Conservation (phyloP, 2,888 invertebrate species). For the Ypsolopha scabrella region DNA sequence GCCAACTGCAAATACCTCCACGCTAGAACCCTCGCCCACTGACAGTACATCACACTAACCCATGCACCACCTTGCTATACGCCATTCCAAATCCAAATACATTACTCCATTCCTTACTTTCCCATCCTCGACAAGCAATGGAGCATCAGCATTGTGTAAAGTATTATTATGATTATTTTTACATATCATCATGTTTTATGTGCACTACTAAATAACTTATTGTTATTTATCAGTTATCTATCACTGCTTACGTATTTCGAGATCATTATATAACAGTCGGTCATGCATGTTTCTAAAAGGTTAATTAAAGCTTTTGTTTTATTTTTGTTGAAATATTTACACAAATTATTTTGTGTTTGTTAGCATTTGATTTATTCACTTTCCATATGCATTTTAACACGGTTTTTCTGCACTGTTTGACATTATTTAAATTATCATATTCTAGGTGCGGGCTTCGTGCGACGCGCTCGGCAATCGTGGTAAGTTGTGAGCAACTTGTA, state of each 20-base stretch:
- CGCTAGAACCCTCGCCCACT: conserved; percentile 37
- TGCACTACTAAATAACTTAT: neutral
- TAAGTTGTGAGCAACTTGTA: conserved; percentile 52
- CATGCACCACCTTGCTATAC: conserved; percentile 19
- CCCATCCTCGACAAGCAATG: conserved; percentile 24
- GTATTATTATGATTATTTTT: conserved; percentile 32
- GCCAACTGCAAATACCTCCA: conserved; percentile 62
- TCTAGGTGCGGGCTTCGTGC: neutral
- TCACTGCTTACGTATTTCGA: too few relatives aligned
- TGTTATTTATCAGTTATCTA: too few relatives aligned
- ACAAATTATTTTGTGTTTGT: too few relatives aligned
- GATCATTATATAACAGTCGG: neutral
- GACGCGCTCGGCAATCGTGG: conserved; percentile 26
- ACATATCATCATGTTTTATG: conserved; percentile 5
- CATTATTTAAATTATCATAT: neutral
- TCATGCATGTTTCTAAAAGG: neutral
- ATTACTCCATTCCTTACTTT: conserved; percentile 12
- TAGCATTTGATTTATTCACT: too few relatives aligned
- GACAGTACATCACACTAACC: conserved; percentile 26
- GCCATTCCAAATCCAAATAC: conserved; percentile 13
- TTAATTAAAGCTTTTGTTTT: neutral
- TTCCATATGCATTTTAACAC: too few relatives aligned
- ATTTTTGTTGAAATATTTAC: neutral
- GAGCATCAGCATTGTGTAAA: conserved; percentile 54
- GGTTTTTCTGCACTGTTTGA: too few relatives aligned